Conservation (phyloP, 92 coral and sea anemone genomes). For the Porites lobata region DNA sequence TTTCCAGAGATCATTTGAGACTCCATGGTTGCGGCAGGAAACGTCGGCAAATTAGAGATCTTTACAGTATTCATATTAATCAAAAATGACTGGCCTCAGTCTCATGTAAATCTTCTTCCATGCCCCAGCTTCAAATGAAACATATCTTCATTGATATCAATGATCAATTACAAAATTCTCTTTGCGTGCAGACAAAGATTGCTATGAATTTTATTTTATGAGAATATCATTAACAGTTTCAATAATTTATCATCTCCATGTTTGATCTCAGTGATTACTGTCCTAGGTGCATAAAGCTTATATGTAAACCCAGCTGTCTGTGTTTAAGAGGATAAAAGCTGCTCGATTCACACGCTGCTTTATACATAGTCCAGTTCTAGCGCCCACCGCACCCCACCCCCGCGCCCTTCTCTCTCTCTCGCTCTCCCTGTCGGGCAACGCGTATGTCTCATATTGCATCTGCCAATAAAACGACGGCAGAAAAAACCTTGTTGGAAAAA, state of each 20-base stretch:
- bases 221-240: background rate
- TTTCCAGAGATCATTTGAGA: too few species aligned
- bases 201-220: background rate
- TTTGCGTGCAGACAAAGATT: background rate
- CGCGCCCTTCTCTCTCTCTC: background rate
- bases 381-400: background rate
- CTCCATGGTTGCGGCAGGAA: too few species aligned
- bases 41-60: too few species aligned
- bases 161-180: background rate
- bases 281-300: background rate
- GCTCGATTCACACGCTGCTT: conserved; percentile 3
- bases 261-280: background rate
- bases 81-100: too few species aligned
- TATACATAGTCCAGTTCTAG: background rate
- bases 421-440: background rate
- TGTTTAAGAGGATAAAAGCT: background rate
- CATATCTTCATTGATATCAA: too few species aligned
- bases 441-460: too few species aligned
- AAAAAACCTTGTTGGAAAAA: too few species aligned
- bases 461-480: too few species aligned
- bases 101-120: background rate
- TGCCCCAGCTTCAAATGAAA: too few species aligned
- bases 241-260: background rate
- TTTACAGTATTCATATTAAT: too few species aligned
- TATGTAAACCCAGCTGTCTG: background rate